Conservation (phyloP, 2,797 vertebrate species). For the Xenopus petersii region DNA sequence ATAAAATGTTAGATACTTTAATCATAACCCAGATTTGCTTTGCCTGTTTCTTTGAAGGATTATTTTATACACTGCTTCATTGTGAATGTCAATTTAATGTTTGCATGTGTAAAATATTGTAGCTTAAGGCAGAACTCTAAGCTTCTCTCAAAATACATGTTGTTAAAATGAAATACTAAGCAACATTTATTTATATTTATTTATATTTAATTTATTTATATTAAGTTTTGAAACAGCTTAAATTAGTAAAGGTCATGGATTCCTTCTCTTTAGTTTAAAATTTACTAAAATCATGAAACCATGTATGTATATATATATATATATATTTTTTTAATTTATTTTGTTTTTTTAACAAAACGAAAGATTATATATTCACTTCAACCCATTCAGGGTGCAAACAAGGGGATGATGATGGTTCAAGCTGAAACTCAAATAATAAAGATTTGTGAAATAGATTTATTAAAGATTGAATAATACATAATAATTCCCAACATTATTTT, state of each 20-base stretch:
- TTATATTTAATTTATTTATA: not conserved
- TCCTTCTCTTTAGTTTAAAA: not conserved
- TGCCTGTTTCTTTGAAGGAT: conserved; percentile 22
- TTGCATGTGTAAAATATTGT: conserved; percentile 16
- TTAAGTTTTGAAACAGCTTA: not conserved
- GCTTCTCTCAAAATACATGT: conserved; percentile 13
- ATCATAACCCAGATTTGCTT: not conserved
- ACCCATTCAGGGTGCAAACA: too few relatives aligned
- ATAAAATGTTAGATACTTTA: not conserved
- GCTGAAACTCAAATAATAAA: too few relatives aligned
- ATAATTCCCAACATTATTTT: too few relatives aligned
- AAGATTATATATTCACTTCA: too few relatives aligned
- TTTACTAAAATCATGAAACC: too few relatives aligned
- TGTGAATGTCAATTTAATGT: conserved; percentile 17
- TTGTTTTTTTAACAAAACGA: too few relatives aligned
- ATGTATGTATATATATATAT: too few relatives aligned
- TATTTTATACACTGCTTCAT: conserved; percentile 17
- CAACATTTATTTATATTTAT: conserved; percentile 23
- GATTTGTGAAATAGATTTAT: too few relatives aligned
- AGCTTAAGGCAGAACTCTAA: conserved; percentile 14
- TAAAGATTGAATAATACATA: too few relatives aligned
- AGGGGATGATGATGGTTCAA: too few relatives aligned
- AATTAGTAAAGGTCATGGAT: not conserved
- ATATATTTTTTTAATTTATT: too few relatives aligned
- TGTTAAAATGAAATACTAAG: conserved; percentile 9